These are phyloP conservation scores for Muscicapa comitata DNA, from an alignment of 2,797 vertebrate genomes.

Conservation along the genomic window DNA sequence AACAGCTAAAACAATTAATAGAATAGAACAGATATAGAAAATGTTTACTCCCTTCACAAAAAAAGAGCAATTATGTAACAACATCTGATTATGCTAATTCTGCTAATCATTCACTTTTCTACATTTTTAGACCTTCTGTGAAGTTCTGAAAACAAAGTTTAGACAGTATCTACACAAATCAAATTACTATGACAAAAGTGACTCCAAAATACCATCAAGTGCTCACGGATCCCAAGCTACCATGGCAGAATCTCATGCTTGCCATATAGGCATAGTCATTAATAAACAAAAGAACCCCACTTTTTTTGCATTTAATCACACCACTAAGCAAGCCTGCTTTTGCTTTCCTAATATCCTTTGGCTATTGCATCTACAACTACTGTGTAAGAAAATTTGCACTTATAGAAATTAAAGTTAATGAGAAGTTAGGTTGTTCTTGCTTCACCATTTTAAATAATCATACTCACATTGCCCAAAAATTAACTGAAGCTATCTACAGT, in stretches of 20 bases:
- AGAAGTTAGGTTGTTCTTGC: conserved; percentile 1
- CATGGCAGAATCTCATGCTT: neutral
- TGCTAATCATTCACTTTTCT: neutral
- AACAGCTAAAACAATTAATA: neutral
- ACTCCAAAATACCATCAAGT: neutral
- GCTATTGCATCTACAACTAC: neutral
- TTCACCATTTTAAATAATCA: conserved; percentile 22
- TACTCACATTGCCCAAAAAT: neutral
- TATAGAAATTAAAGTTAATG: conserved; percentile 25
- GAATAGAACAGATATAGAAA: neutral
- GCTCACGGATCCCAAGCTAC: neutral
- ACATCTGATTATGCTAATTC: neutral
- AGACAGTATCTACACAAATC: neutral
- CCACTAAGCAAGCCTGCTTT: neutral
- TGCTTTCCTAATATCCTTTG: neutral
- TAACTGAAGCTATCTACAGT: conserved; percentile 9
- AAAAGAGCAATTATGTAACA: neutral
- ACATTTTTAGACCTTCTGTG: neutral
- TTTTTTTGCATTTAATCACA: neutral
- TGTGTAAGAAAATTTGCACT: neutral
- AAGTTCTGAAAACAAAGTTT: neutral
- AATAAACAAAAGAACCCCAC: neutral
- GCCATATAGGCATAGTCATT: neutral
- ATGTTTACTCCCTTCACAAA: neutral
- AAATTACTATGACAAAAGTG: neutral